Conservation (phyloP, 92 coral and sea anemone species). For the Palythoa caribaeorum region DNA sequence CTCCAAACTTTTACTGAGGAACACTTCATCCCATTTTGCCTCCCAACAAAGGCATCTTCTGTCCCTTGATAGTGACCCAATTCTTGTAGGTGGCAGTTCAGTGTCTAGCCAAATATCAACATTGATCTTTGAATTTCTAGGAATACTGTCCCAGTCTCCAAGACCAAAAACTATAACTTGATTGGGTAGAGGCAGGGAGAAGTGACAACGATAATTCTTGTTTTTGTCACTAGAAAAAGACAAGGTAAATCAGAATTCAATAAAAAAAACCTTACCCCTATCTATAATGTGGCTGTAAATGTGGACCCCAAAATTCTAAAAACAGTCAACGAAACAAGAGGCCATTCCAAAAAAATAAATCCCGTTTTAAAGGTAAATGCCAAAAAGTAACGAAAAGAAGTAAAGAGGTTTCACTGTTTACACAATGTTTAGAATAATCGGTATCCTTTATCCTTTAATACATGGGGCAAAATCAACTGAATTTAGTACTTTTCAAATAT, state of each 20-base stretch:
- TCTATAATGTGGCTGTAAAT: no score
- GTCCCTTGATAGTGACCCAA: conserved; percentile 74
- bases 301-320: no score
- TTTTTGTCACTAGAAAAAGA: conserved; percentile 56
- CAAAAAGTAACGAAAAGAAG: no score
- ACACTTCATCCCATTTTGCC: conserved; percentile 76
- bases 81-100: conserved; percentile 74
- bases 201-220: conserved; percentile 79
- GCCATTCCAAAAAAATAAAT: no score
- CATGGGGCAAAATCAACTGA: no score
- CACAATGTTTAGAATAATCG: no score
- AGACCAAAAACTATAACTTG: conserved; percentile 87
- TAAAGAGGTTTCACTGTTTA: no score
- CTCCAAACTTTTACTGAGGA: conserved; percentile 68
- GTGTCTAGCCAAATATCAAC: conserved; percentile 80
- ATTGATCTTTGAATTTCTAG: conserved; percentile 59
- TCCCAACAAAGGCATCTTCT: conserved; percentile 79
- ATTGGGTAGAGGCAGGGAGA: conserved; percentile 85
- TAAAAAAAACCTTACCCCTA: background rate
- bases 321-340: no score
- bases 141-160: conserved; percentile 80
- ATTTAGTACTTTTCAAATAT: no score
- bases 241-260: background rate
- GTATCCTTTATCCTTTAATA: no score
- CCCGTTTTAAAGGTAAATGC: no score